Evolutionary conservation across 2,888 invertebrate genomes (phyloP).

Genomic region (Brassicogethes aeneus): DNA sequence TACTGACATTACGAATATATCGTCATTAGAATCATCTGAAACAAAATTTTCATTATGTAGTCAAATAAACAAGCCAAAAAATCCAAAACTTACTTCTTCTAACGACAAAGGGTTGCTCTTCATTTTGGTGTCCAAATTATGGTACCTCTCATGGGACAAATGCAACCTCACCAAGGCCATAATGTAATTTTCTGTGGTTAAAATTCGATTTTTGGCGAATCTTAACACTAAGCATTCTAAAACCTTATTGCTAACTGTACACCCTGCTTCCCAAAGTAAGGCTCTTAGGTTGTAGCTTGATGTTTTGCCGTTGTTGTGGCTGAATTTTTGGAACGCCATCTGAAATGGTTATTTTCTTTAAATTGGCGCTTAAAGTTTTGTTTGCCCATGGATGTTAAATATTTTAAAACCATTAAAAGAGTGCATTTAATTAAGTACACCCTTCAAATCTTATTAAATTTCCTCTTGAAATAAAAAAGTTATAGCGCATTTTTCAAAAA

Average conservation of each 20-base stretch:
- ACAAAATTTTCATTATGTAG: conserved; percentile 7
- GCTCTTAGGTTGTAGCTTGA: conserved; percentile 56
- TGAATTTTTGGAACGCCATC: conserved; percentile 54
- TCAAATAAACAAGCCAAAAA: conserved; percentile 2
- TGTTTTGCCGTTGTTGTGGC: conserved; percentile 48
- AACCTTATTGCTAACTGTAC: conserved; percentile 66
- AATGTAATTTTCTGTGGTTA: conserved; percentile 54
- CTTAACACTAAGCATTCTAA: conserved; percentile 61
- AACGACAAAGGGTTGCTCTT: conserved; percentile 62
- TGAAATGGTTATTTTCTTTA: too few species aligned
- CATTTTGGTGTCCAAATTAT: conserved; percentile 60
- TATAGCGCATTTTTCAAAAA: too few species aligned
- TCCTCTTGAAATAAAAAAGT: too few species aligned
- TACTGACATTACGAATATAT: conserved; percentile 44
- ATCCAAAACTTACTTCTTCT: conserved; percentile 62
- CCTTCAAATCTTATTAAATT: too few species aligned
- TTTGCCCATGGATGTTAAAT: too few species aligned
- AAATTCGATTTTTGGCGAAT: conserved; percentile 50
- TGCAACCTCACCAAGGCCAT: conserved; percentile 56
- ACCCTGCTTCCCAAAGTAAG: conserved; percentile 59
- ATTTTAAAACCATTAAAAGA: too few species aligned
- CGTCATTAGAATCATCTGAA: conserved; percentile 53
- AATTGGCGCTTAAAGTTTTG: too few species aligned
- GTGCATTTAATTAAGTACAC: too few species aligned
- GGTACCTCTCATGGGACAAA: conserved; percentile 57